A percentile compares a stretch with the other conserved stretches of the same genome.
phyloP scores from a whole-genome alignment of 2,113 vertebrate genomes.

The Hoplias malabaricus region DNA sequence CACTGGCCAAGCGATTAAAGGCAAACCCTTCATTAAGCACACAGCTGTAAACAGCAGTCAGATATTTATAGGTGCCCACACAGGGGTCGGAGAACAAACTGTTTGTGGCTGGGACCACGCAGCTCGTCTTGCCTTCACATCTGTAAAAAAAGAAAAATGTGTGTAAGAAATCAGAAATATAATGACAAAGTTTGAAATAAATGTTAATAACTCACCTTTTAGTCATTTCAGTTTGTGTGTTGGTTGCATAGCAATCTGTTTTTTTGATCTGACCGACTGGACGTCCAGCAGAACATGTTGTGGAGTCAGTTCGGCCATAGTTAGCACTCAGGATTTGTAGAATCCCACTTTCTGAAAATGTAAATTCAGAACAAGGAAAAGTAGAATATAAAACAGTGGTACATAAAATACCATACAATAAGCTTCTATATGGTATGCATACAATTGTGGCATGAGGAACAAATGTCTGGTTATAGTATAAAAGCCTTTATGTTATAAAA shows the following conservation, averaged over 20 bases:
- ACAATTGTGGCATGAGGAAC: background rate
- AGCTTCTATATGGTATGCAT: background rate
- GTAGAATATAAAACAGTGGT: background rate
- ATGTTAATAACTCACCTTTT: background rate
- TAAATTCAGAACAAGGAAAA: background rate
- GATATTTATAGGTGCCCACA: conserved; percentile 15
- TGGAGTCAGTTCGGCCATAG: conserved; percentile 28
- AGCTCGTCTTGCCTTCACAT: conserved; percentile 4
- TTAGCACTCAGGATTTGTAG: background rate
- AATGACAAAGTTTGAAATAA: background rate
- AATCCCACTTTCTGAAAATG: background rate
- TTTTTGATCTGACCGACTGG: background rate
- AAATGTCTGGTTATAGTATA: background rate
- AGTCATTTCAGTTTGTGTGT: background rate
- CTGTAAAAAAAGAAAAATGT: background rate
- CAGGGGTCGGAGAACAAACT: conserved; percentile 17
- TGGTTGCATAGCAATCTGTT: conserved; percentile 13
- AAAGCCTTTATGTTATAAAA: background rate
- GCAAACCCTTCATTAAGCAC: background rate
- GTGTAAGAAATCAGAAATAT: background rate
- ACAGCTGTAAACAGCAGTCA: conserved; percentile 12
- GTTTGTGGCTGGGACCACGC: conserved; percentile 6
- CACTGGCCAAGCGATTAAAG: background rate
- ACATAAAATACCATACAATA: background rate
- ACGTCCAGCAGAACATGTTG: background rate